Conservation (phyloP, 2,888 invertebrate genomes). For the Philereme transversata region DNA sequence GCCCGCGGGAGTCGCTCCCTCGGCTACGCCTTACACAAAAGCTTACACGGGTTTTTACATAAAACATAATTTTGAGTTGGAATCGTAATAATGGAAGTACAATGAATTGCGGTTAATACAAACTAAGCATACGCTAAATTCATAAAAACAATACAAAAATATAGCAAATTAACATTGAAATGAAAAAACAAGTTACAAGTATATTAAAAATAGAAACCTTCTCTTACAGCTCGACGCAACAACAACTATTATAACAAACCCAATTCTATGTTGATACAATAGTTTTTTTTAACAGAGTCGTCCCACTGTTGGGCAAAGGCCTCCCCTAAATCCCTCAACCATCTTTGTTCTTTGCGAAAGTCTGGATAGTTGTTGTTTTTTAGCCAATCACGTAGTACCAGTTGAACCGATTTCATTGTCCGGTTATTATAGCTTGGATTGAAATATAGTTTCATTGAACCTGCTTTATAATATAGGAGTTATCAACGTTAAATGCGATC, state of each 20-base stretch:
- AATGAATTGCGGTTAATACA: slow-evolving; percentile 1
- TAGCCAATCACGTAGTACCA: no score
- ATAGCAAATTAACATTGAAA: slow-evolving; percentile 27
- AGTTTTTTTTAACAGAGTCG: no score
- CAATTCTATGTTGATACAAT: no score
- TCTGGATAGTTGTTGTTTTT: no score
- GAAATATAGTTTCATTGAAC: no score
- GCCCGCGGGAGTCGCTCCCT: slow-evolving; percentile 15
- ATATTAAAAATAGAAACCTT: slow-evolving; percentile 12
- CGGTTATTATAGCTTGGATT: no score
- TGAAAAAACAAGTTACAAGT: slow-evolving; percentile 5
- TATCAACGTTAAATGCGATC: no score
- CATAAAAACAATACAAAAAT: slow-evolving; percentile 43
- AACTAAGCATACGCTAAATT: slow-evolving; percentile 17
- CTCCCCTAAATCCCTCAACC: no score
- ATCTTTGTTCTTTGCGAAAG: no score
- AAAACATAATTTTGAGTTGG: slow-evolving; percentile 2
- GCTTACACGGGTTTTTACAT: slow-evolving; percentile 9
- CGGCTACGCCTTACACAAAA: slow-evolving; percentile 29
- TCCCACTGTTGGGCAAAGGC: no score
- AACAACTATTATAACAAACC: neutral
- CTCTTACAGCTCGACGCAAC: neutral
- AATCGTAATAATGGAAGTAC: slow-evolving; percentile 15
- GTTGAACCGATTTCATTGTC: no score
- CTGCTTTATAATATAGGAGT: no score